Percentiles rank a stretch among this genome's conserved stretches.
These are phyloP conservation scores for Morbakka virulenta DNA, from an alignment of 30 jellyfish, hydroid and myxozoan genomes.

Conservation along the genomic window DNA sequence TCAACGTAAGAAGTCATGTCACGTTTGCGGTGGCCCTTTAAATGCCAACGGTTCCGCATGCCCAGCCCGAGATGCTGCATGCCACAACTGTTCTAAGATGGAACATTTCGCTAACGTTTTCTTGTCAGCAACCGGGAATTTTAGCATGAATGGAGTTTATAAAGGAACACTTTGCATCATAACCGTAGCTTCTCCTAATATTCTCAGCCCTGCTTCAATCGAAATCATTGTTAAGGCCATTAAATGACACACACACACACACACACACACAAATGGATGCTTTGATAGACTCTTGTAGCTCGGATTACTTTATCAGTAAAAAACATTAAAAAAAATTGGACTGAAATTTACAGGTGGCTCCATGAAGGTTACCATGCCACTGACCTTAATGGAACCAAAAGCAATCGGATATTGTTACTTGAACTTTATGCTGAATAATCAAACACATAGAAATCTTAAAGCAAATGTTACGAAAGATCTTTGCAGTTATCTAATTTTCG, in stretches of 20 bases:
- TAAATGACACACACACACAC: conserved; percentile 20
- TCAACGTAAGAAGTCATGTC: no score
- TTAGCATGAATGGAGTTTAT: conserved; percentile 22
- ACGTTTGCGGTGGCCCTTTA: not conserved
- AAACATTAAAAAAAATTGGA: not conserved
- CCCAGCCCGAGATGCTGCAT: conserved; percentile 40
- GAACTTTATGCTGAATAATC: no score
- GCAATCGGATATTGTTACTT: no score
- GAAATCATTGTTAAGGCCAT: conserved; percentile 1
- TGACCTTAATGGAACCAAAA: conserved; percentile 39
- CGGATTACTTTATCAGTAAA: conserved; percentile 14
- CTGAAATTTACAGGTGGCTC: no score
- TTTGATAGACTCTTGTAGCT: conserved; percentile 30
- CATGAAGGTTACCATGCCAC: no score
- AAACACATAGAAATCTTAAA: no score
- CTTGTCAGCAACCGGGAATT: conserved; percentile 33
- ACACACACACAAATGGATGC: no score
- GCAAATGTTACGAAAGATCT: not conserved
- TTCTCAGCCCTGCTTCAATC: conserved; percentile 48
- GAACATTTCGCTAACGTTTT: conserved; percentile 59
- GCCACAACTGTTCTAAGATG: no score
- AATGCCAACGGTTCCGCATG: no score
- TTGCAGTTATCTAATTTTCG: no score
- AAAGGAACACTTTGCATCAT: conserved; percentile 21
- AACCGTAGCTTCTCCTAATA: conserved; percentile 39